Base-by-base conservation (phyloP, 2,797 vertebrate species). In the Myiothlypis coronata region DNA sequence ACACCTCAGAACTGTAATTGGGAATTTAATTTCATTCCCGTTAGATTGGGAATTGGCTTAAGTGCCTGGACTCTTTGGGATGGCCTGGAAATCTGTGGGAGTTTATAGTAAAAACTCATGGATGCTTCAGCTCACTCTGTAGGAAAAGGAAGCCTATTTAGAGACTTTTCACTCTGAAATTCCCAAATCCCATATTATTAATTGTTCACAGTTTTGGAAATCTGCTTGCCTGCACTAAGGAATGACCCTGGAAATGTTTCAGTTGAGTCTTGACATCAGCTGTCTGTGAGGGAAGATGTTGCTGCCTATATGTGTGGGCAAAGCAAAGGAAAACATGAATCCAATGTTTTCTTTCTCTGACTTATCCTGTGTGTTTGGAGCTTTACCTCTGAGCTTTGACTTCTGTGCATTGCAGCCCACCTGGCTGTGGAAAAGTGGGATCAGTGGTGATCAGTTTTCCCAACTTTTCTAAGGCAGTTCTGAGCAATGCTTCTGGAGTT, bases 91-190 rank as follows among this genome's bases (percentile, higher is more conserved):
- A 84, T 57, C 77, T 60, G 3, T 13, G 14, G 16, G 32, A 20
- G n/a, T 50, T 83, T 39, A 12, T 15, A 60, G 11, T 9, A 49
- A 47, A 82, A 74, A 6, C 34, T 56, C 53, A 8, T 0, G 74
- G 56, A 14, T 41, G 6, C 28, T 74, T 83, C 21, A 34, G 39
- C 44, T 93, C 39, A 4, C 32, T 60, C 44, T 77, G 35, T 34
- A 32, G 6, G 3, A 4, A 12, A 9, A 10, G 13, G 32, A 44
- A 4, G 0, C 30, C 32, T n/a, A 0, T 60, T 68, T 57, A 37
- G 34, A 69, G 19, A 5, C 6, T 19, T 64, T 43, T 69, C 12
- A 43, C 61, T 20, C 3, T 8, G 14, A 64, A 74, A 61, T 56
- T 79, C 34, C 23, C 14, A 61, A 77, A 26, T 11, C 18, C 14